Base-by-base conservation (phyloP, 2,113 vertebrate species). In the Nerophis lumbriciformis region DNA sequence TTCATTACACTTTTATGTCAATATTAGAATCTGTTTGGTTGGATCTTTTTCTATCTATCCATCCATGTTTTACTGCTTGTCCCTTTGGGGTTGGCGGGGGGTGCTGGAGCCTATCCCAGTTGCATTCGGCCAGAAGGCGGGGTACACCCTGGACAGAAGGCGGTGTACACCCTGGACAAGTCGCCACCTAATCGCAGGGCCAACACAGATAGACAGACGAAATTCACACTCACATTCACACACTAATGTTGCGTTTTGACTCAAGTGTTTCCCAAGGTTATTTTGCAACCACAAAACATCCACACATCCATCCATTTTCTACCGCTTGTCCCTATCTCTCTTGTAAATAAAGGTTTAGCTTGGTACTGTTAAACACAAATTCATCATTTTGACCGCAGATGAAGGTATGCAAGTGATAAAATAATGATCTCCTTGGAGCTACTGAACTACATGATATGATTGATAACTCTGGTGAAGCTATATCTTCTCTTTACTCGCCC, bases 401-500 rank as follows among this genome's bases (percentile, higher is more conserved):
- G 66, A 76, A 65, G 75, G 61, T 69, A 72, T 70, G 68, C 55
- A 71, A 80, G 76, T 76, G 72, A 85, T 81, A 79, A 79, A 78
- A 84, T 87, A 84, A 85, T 84, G 73, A 68, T 84, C 68, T 76
- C 63, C 63, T 73, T 72, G 72, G 66, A 76, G 82, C 80, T 73
- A 68, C 36, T 36, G 66, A 83, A 82, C 62, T 78, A 72, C 81
- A 83, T 85, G 72, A 81, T 78, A 82, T 69, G 75, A 85, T 81
- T 87, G 80, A 86, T 82, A 78, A 78, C 81, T 82, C 83, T 69
- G 62, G 73, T 72, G 66, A 79, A 81, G 51, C 70, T 81, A 72
- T 80, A 77, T 72, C 55, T 85, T 83, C 63, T 82, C 67, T 80
- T 76, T 72, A 73, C 72, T 72, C 69, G 66, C 73, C 75, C 68